Base-by-base conservation (phyloP, 2,797 vertebrate species). In the Catharus ustulatus region DNA sequence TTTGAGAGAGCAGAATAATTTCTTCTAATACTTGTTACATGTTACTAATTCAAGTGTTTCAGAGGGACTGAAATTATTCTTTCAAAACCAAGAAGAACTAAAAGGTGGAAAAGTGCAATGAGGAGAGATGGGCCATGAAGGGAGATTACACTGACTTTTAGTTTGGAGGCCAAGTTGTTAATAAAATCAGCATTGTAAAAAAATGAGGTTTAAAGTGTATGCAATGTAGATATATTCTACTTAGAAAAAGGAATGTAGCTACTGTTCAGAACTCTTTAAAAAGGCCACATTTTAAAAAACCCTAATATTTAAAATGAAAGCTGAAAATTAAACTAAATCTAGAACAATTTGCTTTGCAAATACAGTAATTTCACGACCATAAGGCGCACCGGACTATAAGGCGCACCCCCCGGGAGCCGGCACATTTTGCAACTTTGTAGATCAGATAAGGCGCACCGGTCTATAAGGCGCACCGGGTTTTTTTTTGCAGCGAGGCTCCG, bases 261-360 rank as follows among this genome's bases (percentile, higher is more conserved):
- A 18, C 22, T 58, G 11, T 55, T 84, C 36, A n/a, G 57, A 12
- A 49, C 6, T 75, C 19, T 76, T 77, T 4, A 1, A 83, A 85
- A 18, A 69, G 11, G 3, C 0, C 5, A 18, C 12, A 36, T 51
- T 7, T 5, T 1, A 15, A 64, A 58, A 27, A 15, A 13, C 0
- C 1, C 1, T 6, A 57, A 29, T 62, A 73, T 34, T 71, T 74
- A 20, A 49, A 77, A 10, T 51, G 6, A 77, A 80, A 45, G 32
- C 14, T 34, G 11, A 87, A 83, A 85, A 52, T 69, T 54, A 75
- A 84, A 40, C 7, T 64, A 54, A 69, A 63, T 3, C 3, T 15
- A 45, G 54, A 72, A 2, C 3, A 12, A 18, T 59, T 74, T 57
- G 3, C 7, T 17, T 63, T 62, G 19, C n/a, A n/a, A n/a, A n/a